phyloP scores from a whole-genome alignment of 53 echinoderm and acorn worm genomes.

The Patiria pectinifera region DNA sequence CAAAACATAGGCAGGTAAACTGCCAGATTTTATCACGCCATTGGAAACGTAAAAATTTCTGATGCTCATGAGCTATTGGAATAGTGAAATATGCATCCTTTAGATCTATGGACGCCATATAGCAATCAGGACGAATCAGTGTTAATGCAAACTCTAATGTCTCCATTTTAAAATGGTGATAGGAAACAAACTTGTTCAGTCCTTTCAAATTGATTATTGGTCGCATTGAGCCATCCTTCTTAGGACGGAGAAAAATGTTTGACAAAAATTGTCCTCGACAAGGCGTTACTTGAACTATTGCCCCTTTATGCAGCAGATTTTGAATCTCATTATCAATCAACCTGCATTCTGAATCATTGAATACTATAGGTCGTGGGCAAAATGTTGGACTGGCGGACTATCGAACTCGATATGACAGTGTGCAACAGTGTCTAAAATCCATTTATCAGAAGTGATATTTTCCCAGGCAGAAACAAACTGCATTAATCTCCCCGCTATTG shows the following conservation, averaged over 20 bases:
- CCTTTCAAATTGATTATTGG: no score
- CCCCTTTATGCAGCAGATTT: neutral
- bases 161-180: constrained; percentile 42
- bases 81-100: constrained; percentile 55
- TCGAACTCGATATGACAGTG: constrained; percentile 28
- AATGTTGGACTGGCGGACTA: neutral
- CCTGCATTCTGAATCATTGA: neutral
- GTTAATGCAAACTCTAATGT: constrained; percentile 16
- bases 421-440: neutral
- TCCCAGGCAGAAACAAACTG: no score
- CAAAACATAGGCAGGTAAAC: constrained; percentile 22
- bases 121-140: constrained; percentile 10
- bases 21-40: constrained; percentile 42
- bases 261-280: constrained; percentile 45
- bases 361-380: neutral
- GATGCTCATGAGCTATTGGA: constrained; percentile 46
- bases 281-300: neutral
- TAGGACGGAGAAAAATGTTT: constrained; percentile 64
- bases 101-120: constrained; percentile 20
- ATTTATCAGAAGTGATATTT: no score
- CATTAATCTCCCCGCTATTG: no score
- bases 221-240: no score
- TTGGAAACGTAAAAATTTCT: constrained; percentile 23
- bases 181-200: no score
- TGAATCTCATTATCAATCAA: neutral